phyloP scores from a whole-genome alignment of 2,888 invertebrate genomes.

The Abrostola tripartita region DNA sequence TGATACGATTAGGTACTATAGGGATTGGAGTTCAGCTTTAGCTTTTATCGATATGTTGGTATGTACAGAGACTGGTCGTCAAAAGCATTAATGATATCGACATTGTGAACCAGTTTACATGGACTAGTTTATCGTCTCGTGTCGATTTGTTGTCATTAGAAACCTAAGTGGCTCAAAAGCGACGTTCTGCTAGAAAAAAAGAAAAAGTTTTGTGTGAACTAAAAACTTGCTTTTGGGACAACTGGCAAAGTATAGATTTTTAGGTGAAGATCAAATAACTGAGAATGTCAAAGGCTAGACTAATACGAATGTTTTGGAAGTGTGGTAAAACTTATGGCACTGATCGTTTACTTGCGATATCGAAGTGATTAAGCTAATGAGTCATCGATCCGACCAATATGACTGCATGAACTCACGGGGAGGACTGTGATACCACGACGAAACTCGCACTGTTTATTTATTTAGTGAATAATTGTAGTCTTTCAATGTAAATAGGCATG shows the following conservation, averaged over 20 bases:
- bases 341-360: conserved; percentile 47
- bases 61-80: too few species aligned
- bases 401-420: conserved; percentile 39
- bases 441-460: conserved; percentile 73
- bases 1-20: conserved; percentile 8
- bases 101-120: too few species aligned
- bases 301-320: conserved; percentile 4
- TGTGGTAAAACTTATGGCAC: conserved; percentile 19
- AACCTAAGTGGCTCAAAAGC: too few species aligned
- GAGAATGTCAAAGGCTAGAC: too few species aligned
- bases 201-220: too few species aligned
- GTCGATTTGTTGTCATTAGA: too few species aligned
- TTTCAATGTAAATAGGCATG: conserved; percentile 80
- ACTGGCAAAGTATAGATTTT: too few species aligned
- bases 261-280: too few species aligned
- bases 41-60: not conserved
- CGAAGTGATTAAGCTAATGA: conserved; percentile 46
- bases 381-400: conserved; percentile 36
- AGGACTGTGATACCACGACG: conserved; percentile 84
- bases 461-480: conserved; percentile 69
- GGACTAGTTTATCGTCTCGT: too few species aligned
- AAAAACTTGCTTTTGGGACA: too few species aligned
- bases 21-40: not conserved
- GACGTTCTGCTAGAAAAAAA: too few species aligned
- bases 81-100: too few species aligned